Conservation (phyloP, 2,797 vertebrate genomes). For the Leptatherina wallacei region DNA sequence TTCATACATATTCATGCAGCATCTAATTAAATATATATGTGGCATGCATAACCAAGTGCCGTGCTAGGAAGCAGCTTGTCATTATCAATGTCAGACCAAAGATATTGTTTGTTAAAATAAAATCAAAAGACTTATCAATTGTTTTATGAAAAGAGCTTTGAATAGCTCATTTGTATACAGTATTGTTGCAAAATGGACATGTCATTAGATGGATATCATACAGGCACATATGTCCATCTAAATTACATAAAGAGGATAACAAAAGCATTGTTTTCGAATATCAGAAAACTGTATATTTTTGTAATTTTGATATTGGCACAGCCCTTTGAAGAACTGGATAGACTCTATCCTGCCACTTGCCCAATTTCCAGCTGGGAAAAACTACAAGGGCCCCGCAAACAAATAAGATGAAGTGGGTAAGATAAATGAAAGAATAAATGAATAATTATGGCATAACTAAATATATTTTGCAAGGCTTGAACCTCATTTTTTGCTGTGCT, state of each 20-base stretch:
- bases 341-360: too few species aligned
- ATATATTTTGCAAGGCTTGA: too few species aligned
- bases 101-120: conserved; percentile 37
- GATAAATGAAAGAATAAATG: too few species aligned
- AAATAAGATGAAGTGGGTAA: too few species aligned
- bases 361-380: too few species aligned
- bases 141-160: conserved; percentile 10
- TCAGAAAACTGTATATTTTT: not conserved
- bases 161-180: not conserved
- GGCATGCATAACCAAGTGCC: conserved; percentile 47
- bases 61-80: conserved; percentile 43
- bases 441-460: too few species aligned
- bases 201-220: not conserved
- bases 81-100: conserved; percentile 38
- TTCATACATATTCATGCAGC: conserved; percentile 68
- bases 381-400: too few species aligned
- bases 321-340: too few species aligned
- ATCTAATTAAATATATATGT: conserved; percentile 70
- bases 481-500: too few species aligned
- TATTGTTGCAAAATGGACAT: conserved; percentile 8
- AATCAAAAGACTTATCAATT: conserved; percentile 32
- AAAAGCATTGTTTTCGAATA: too few species aligned
- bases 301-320: too few species aligned
- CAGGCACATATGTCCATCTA: not conserved
- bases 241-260: too few species aligned